phyloP scores from a whole-genome alignment of 2,888 invertebrate species.

The Lepidocyrtoides sp. region DNA sequence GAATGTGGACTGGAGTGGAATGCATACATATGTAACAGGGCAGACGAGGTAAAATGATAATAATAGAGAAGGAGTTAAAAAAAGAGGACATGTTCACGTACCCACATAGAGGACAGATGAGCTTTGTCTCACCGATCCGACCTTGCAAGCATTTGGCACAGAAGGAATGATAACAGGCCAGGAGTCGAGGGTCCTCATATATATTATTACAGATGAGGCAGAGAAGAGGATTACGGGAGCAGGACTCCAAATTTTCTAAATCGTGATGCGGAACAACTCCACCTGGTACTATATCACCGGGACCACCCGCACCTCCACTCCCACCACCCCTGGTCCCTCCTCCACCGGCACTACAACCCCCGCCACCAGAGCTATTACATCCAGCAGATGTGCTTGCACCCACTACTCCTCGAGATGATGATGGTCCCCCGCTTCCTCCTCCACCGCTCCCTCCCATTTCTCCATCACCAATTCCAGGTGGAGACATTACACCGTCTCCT shows the following conservation, averaged over 20 bases:
- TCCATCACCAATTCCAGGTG: slow-evolving; percentile 76
- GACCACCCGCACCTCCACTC: slow-evolving; percentile 7
- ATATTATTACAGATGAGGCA: slow-evolving; percentile 91
- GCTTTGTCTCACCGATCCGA: slow-evolving; percentile 89
- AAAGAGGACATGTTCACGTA: slow-evolving; percentile 86
- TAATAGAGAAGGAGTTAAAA: slow-evolving; percentile 63
- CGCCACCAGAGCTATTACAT: slow-evolving; percentile 49
- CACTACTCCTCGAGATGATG: slow-evolving; percentile 50
- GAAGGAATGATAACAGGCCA: slow-evolving; percentile 91
- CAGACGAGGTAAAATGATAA: slow-evolving; percentile 47
- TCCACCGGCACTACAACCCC: slow-evolving; percentile 47
- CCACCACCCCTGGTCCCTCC: slow-evolving; percentile 55
- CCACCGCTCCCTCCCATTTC: slow-evolving; percentile 53
- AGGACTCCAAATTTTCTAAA: slow-evolving; percentile 85
- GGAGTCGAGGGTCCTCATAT: slow-evolving; percentile 90
- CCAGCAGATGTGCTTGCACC: slow-evolving; percentile 39
- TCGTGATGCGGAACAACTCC: slow-evolving; percentile 83
- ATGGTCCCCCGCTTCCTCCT: slow-evolving; percentile 19
- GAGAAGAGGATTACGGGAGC: slow-evolving; percentile 89
- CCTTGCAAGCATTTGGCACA: slow-evolving; percentile 90
- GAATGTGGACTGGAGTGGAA: slow-evolving; percentile 1
- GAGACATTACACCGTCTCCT: slow-evolving; percentile 76
- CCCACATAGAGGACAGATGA: slow-evolving; percentile 91
- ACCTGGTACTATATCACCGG: slow-evolving; percentile 50
- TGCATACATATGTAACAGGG: slow-evolving; percentile 64